Conservation (phyloP, 2,888 invertebrate genomes). For the Drosophila maculinotata region DNA sequence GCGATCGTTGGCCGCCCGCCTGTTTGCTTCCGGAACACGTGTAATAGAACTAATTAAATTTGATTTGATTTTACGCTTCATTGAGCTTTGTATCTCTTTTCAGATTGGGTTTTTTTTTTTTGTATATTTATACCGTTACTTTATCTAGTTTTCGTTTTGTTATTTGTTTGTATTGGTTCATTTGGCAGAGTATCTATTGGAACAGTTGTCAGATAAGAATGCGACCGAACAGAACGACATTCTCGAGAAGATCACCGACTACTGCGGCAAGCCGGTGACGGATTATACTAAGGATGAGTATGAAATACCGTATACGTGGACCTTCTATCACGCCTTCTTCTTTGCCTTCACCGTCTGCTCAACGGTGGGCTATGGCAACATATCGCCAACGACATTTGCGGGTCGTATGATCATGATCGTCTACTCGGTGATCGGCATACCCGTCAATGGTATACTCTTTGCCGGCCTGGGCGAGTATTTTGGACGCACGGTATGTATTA, state of each 20-base stretch:
- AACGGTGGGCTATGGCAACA: slow-evolving; percentile 96
- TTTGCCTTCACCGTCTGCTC: slow-evolving; percentile 96
- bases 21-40: slow-evolving; percentile 72
- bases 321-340: slow-evolving; percentile 95
- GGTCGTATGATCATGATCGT: slow-evolving; percentile 94
- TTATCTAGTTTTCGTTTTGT: slow-evolving; percentile 1
- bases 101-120: background rate
- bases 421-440: slow-evolving; percentile 92
- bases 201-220: slow-evolving; percentile 81
- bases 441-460: slow-evolving; percentile 87
- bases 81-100: slow-evolving; percentile 20
- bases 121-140: slow-evolving; percentile 9
- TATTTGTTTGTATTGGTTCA: background rate
- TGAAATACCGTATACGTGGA: slow-evolving; percentile 90
- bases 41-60: slow-evolving; percentile 62
- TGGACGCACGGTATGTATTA: slow-evolving; percentile 88
- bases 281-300: slow-evolving; percentile 88
- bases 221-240: slow-evolving; percentile 77
- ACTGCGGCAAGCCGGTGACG: slow-evolving; percentile 91
- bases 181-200: slow-evolving; percentile 80
- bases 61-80: slow-evolving; percentile 63
- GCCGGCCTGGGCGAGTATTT: slow-evolving; percentile 94
- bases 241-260: slow-evolving; percentile 87
- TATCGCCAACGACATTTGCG: slow-evolving; percentile 92
- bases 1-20: slow-evolving; percentile 32